A percentile compares a stretch with the other conserved stretches of the same genome.
These are phyloP conservation scores for Nothoprocta pentlandii DNA, from an alignment of 2,113 vertebrate species.

Conservation along the genomic window DNA sequence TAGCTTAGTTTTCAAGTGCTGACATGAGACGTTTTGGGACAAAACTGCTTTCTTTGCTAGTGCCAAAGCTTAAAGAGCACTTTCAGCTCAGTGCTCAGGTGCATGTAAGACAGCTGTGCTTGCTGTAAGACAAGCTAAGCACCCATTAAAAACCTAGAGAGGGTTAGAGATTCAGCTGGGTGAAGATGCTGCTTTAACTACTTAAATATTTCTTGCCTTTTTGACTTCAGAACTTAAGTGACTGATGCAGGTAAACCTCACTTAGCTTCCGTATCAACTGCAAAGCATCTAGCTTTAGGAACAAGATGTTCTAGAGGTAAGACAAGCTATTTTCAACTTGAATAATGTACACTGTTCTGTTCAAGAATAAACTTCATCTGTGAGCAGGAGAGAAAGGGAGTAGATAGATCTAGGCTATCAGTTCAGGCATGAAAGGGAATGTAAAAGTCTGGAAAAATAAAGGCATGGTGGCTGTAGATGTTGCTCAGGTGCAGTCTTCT, in stretches of 20 bases:
- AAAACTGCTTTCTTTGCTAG: neutral
- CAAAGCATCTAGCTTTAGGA: neutral
- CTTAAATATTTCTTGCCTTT: too few species aligned
- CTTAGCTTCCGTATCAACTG: neutral
- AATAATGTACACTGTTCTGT: neutral
- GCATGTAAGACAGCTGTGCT: neutral
- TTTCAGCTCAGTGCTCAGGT: neutral
- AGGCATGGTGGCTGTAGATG: neutral
- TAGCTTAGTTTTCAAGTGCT: neutral
- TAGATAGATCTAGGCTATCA: neutral
- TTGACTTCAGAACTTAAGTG: neutral
- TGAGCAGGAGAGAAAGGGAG: neutral
- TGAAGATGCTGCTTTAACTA: neutral
- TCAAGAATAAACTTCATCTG: neutral
- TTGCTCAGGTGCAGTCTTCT: neutral
- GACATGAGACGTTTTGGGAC: neutral
- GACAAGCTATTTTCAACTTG: neutral
- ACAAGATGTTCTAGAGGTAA: neutral
- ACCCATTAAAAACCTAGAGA: neutral
- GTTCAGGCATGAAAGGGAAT: slow-evolving; percentile 28
- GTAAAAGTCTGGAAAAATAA: neutral
- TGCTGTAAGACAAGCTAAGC: neutral
- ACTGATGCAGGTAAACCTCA: neutral
- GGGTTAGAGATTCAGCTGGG: neutral
- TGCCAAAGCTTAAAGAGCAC: neutral